phyloP scores from a whole-genome alignment of 1,140 invertebrate species.

The Metaphire vulgaris region DNA sequence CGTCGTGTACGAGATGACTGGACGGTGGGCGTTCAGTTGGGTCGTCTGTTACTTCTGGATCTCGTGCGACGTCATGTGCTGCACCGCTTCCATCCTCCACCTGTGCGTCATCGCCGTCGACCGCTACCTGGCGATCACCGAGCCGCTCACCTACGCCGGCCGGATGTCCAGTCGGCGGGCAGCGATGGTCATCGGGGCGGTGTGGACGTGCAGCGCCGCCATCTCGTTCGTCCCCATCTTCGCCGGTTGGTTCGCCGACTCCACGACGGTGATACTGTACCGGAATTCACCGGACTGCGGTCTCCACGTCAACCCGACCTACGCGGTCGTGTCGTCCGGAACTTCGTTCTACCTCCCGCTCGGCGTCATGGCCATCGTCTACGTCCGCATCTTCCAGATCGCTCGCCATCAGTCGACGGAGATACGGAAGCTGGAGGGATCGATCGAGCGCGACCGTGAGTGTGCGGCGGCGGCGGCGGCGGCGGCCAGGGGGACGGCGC shows the following conservation, averaged over 20 bases:
- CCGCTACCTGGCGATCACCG: constrained; percentile 49
- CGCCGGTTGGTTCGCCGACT: constrained; percentile 62
- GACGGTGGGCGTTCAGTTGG: constrained; percentile 56
- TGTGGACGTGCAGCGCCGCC: constrained; percentile 83
- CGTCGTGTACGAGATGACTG: constrained; percentile 36
- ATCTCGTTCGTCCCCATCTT: constrained; percentile 90
- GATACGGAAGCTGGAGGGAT: constrained; percentile 10
- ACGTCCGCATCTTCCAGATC: constrained; percentile 49
- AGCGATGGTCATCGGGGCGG: constrained; percentile 80
- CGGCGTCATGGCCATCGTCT: constrained; percentile 49
- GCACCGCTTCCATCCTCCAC: constrained; percentile 37
- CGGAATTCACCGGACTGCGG: constrained; percentile 14
- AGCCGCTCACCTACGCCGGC: constrained; percentile 41
- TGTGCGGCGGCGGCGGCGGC: too few species aligned
- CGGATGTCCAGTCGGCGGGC: constrained; percentile 56
- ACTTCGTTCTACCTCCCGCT: constrained; percentile 59
- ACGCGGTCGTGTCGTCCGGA: constrained; percentile 33
- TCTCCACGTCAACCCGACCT: constrained; percentile 50
- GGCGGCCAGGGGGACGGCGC: background rate
- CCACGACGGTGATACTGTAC: background rate
- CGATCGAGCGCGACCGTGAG: background rate
- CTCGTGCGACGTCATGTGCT: constrained; percentile 36
- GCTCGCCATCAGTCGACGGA: constrained; percentile 60
- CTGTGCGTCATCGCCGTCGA: constrained; percentile 57
- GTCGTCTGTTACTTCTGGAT: constrained; percentile 65